A percentile compares a stretch with the other conserved stretches of the same genome.
Evolutionary conservation across 2,797 vertebrate genomes (phyloP).

Genomic region (Aythya fuligula): DNA sequence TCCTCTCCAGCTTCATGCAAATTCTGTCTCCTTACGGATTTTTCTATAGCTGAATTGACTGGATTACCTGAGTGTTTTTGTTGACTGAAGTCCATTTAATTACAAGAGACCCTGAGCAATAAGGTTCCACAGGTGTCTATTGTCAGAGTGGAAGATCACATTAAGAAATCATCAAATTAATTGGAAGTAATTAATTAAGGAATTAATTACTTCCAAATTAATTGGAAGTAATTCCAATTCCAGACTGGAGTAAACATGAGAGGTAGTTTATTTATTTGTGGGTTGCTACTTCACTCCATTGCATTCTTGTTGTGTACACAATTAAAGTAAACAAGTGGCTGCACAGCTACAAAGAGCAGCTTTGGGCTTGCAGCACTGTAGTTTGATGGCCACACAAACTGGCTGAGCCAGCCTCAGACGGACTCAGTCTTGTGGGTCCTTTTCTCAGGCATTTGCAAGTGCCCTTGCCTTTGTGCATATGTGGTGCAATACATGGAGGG

Average conservation of each 20-base stretch:
- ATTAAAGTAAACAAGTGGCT: background rate
- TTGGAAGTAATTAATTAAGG: too few relatives aligned
- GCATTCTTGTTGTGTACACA: background rate
- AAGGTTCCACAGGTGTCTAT: background rate
- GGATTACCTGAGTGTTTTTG: background rate
- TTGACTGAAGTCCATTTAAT: background rate
- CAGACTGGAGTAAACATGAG: background rate
- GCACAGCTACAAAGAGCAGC: background rate
- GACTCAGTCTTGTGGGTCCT: background rate
- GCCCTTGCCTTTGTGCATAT: accelerated
- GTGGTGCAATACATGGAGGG: background rate
- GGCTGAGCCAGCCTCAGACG: background rate
- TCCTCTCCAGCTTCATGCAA: background rate
- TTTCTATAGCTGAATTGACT: background rate
- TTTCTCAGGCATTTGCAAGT: background rate
- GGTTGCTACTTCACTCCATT: background rate
- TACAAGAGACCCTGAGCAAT: background rate
- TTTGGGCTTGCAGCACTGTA: background rate
- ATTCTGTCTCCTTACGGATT: background rate
- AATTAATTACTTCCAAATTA: too few relatives aligned
- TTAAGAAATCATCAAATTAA: background rate
- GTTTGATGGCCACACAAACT: background rate
- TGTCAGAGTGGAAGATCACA: background rate
- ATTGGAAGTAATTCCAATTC: too few relatives aligned
- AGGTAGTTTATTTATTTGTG: background rate